Evolutionary conservation across 2,797 vertebrate species (phyloP).

Genomic region (Mormyrops boulengeri): DNA sequence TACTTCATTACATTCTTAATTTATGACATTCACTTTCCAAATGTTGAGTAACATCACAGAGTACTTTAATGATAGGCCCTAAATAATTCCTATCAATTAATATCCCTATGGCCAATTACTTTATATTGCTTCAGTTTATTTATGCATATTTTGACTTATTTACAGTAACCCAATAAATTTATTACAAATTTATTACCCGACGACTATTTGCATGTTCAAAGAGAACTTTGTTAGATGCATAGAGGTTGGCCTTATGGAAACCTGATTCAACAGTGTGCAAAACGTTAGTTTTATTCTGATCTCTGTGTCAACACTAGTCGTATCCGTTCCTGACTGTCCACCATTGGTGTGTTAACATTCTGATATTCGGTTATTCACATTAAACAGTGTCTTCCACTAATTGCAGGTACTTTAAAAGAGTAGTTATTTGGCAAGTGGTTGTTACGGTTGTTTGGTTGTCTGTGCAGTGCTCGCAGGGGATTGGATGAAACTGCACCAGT

Average conservation of each 20-base stretch:
- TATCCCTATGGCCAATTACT: background rate
- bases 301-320: background rate
- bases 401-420: background rate
- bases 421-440: background rate
- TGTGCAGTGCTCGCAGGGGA: background rate
- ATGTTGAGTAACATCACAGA: background rate
- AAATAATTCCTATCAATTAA: background rate
- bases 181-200: background rate
- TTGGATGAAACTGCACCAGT: background rate
- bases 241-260: background rate
- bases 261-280: background rate
- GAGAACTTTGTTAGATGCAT: background rate
- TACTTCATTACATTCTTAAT: background rate
- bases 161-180: background rate
- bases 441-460: background rate
- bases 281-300: background rate
- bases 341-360: background rate
- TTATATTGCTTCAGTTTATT: background rate
- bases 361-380: background rate
- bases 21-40: background rate
- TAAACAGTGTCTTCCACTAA: background rate
- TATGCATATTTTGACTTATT: background rate
- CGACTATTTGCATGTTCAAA: background rate
- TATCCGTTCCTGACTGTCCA: background rate
- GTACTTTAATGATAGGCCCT: background rate